These are phyloP conservation scores for Eilema sororculum DNA, from an alignment of 2,888 invertebrate species.

Conservation along the genomic window DNA sequence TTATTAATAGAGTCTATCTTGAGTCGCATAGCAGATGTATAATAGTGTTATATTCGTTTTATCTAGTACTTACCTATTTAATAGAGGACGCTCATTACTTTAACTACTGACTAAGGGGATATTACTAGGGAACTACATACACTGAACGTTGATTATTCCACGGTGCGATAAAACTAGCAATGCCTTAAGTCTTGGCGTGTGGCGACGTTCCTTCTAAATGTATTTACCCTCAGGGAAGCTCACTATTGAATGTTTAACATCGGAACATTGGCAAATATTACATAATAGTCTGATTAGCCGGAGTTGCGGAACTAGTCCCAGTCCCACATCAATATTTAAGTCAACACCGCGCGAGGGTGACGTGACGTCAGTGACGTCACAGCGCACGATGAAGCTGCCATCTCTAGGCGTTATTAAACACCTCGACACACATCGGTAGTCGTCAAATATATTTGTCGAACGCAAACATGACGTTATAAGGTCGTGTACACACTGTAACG, in stretches of 20 bases:
- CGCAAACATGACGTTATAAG: conserved; percentile 35
- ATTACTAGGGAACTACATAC: background rate
- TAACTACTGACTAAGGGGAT: background rate
- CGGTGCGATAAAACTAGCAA: background rate
- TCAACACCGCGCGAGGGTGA: background rate
- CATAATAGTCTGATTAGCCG: background rate
- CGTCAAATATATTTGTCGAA: conserved; percentile 39
- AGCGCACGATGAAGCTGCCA: conserved; percentile 15
- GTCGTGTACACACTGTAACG: conserved; percentile 26
- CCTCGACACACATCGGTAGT: conserved; percentile 18
- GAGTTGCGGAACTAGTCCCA: background rate
- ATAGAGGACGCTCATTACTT: background rate
- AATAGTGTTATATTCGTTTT: too few relatives aligned
- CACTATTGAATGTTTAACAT: conserved; percentile 1
- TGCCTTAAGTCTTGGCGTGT: background rate
- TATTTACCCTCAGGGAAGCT: background rate
- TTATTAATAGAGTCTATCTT: too few relatives aligned
- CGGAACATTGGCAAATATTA: background rate
- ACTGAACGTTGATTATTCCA: background rate
- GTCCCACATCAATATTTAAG: background rate
- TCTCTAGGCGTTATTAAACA: conserved; percentile 16
- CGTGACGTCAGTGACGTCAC: background rate
- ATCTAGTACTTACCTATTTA: background rate
- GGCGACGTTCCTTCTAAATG: background rate
- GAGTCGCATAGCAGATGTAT: too few relatives aligned